These are phyloP conservation scores for Campylorhamphus procurvoides DNA, from an alignment of 2,113 vertebrate genomes.

Conservation along the genomic window DNA sequence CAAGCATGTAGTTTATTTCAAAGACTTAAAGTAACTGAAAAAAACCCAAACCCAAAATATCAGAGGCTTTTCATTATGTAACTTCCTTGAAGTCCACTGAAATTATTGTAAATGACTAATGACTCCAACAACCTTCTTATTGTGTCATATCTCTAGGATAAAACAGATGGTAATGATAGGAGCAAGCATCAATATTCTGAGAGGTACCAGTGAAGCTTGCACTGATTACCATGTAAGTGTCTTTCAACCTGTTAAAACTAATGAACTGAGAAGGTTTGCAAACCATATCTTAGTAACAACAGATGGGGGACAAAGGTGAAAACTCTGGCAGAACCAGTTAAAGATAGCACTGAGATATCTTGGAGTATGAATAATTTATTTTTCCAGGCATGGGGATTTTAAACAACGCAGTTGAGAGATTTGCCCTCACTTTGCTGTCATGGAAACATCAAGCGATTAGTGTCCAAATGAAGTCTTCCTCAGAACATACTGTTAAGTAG, in stretches of 20 bases:
- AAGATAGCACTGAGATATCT: not conserved
- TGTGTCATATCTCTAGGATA: not conserved
- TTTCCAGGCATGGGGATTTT: not conserved
- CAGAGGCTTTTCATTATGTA: not conserved
- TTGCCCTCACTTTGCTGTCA: not conserved
- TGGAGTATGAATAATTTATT: not conserved
- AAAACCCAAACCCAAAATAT: not conserved
- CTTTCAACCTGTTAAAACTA: not conserved
- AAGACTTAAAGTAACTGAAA: not conserved
- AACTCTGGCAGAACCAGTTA: not conserved
- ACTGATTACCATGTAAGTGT: not conserved
- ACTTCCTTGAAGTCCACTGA: not conserved
- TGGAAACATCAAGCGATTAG: not conserved
- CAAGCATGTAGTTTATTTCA: not conserved
- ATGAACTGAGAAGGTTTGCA: not conserved
- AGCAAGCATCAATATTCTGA: not conserved
- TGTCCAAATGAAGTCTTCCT: not conserved
- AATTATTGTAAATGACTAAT: not conserved
- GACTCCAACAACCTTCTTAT: not conserved
- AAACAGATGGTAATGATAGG: not conserved
- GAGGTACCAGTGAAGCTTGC: not conserved
- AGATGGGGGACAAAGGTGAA: not conserved
- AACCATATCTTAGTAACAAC: not conserved
- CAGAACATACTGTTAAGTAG: not conserved
- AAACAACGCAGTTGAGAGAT: not conserved